Evolutionary conservation across 1,140 invertebrate species (phyloP).

Genomic region (Cherax destructor): DNA sequence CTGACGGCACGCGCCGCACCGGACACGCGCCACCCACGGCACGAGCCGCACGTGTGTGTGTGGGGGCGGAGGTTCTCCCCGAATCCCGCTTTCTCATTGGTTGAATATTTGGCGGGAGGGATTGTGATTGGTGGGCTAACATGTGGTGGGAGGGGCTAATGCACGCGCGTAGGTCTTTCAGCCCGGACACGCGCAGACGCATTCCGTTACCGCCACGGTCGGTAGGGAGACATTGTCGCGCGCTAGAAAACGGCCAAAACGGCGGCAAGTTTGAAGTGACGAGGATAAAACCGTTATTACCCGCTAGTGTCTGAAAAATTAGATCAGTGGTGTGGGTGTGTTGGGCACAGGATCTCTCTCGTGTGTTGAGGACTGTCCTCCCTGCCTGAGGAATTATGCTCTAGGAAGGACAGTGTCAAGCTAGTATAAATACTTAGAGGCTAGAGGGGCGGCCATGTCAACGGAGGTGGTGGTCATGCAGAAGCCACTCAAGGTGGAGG

Average conservation of each 20-base stretch:
- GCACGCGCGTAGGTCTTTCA: slow-evolving; percentile 68
- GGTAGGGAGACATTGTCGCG: slow-evolving; percentile 42
- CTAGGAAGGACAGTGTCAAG: not conserved
- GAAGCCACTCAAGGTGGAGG: slow-evolving; percentile 39
- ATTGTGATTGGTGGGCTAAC: slow-evolving; percentile 41
- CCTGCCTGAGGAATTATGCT: not conserved
- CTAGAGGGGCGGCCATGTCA: slow-evolving; percentile 7
- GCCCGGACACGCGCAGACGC: slow-evolving; percentile 60
- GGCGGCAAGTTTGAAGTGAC: slow-evolving; percentile 60
- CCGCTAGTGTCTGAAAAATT: not conserved
- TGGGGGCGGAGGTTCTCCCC: slow-evolving; percentile 30
- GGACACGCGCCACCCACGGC: slow-evolving; percentile 57
- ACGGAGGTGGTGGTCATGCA: slow-evolving; percentile 42
- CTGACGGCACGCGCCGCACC: slow-evolving; percentile 56
- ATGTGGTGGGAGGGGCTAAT: slow-evolving; percentile 44
- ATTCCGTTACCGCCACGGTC: slow-evolving; percentile 64
- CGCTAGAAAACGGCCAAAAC: slow-evolving; percentile 3
- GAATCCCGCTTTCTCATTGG: slow-evolving; percentile 23
- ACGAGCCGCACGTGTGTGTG: slow-evolving; percentile 61
- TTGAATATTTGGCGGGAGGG: slow-evolving; percentile 59
- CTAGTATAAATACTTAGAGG: not conserved
- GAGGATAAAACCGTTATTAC: slow-evolving; percentile 45
- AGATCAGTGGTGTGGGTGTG: not conserved
- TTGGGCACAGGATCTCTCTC: not conserved
- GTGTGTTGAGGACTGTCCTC: not conserved